Evolutionary conservation across 1,140 invertebrate species (phyloP).

Genomic region (Nasonia giraulti): DNA sequence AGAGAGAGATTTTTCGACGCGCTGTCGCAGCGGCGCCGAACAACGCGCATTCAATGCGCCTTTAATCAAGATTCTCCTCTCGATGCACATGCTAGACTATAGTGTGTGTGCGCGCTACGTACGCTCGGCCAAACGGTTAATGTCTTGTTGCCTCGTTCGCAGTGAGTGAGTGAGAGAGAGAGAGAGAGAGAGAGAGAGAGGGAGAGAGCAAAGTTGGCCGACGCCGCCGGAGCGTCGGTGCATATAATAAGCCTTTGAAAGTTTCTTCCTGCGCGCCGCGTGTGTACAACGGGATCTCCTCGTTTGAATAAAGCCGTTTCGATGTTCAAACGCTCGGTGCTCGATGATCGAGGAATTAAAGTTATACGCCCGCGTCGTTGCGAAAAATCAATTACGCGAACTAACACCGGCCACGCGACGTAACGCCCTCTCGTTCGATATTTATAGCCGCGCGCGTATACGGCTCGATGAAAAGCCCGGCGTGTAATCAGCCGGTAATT

Average conservation of each 20-base stretch:
- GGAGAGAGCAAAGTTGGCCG: not conserved
- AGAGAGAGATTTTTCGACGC: not conserved
- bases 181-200: not conserved
- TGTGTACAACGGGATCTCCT: not conserved
- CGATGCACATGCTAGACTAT: not conserved
- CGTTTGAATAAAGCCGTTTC: slow-evolving; percentile 28
- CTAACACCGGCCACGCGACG: too few species aligned
- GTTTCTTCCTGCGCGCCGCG: not conserved
- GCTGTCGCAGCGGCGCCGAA: not conserved
- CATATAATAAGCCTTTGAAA: slow-evolving; percentile 28
- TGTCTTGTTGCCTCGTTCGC: not conserved
- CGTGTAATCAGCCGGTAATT: too few species aligned
- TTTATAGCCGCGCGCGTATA: too few species aligned
- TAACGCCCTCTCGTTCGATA: too few species aligned
- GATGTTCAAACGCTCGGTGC: not conserved
- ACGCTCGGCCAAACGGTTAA: not conserved
- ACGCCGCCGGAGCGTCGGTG: not conserved
- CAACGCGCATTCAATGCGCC: not conserved
- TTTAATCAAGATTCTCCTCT: slow-evolving; percentile 40
- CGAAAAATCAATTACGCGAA: slow-evolving; percentile 6
- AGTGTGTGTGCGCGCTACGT: too few species aligned
- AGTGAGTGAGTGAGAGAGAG: not conserved
- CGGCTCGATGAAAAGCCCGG: too few species aligned
- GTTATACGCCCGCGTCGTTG: not conserved
- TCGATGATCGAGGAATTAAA: slow-evolving; percentile 40